Percentiles rank a stretch among this genome's conserved stretches.
These are phyloP conservation scores for Megaceryle alcyon DNA, from an alignment of 2,797 vertebrate genomes.

Conservation along the genomic window DNA sequence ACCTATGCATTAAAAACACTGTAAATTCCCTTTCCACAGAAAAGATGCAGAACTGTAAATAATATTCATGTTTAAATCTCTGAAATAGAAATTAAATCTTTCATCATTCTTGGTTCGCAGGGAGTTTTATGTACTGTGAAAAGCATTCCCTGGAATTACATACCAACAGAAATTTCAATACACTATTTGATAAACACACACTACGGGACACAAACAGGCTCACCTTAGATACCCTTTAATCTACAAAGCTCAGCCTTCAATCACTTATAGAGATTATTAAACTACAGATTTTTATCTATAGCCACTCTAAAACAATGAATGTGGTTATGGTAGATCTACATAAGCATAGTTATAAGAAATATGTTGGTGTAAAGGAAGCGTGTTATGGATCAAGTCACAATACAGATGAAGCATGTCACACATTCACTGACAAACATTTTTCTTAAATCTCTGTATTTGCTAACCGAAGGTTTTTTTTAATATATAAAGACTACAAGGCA, in stretches of 20 bases:
- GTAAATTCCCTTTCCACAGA: background rate
- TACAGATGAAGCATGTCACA: background rate
- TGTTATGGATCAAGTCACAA: background rate
- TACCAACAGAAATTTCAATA: background rate
- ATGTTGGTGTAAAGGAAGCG: rapidly evolving
- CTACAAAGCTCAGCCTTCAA: background rate
- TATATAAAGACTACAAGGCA: background rate
- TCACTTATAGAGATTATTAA: background rate
- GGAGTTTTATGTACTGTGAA: background rate
- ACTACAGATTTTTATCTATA: background rate
- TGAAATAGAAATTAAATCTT: background rate
- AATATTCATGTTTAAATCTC: background rate
- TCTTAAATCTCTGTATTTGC: background rate
- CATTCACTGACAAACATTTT: rapidly evolving
- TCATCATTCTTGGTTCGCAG: background rate
- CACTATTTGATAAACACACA: background rate
- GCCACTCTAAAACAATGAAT: background rate
- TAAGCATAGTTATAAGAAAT: background rate
- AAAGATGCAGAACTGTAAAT: background rate
- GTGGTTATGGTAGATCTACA: background rate
- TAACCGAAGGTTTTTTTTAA: background rate
- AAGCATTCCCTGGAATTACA: background rate
- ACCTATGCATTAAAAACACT: background rate
- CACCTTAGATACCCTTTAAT: background rate
- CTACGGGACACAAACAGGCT: background rate